Percentiles rank a stretch among this genome's conserved stretches.
Conservation (phyloP, 1,140 invertebrate species). For the Euwallacea fornicatus region DNA sequence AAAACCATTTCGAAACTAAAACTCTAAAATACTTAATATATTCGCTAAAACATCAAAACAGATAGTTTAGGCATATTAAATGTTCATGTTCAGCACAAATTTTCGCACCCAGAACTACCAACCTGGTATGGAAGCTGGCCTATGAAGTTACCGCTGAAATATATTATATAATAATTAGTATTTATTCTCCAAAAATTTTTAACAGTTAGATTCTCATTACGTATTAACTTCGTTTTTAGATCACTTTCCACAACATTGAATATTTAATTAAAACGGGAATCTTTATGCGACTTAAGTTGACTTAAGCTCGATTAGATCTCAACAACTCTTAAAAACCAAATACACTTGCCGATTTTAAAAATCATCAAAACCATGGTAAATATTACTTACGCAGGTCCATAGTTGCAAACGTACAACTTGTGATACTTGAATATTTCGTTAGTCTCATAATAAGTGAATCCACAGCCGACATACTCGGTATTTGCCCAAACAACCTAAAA, state of each 20-base stretch:
- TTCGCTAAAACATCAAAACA: no score
- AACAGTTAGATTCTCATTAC: no score
- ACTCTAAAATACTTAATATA: no score
- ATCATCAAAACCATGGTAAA: not conserved
- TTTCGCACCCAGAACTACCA: constrained; percentile 33
- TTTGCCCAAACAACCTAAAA: constrained; percentile 43
- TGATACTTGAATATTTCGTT: constrained; percentile 27
- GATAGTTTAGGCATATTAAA: no score
- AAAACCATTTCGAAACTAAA: no score
- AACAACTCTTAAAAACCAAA: not conserved
- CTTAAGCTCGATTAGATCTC: no score
- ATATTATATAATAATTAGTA: not conserved
- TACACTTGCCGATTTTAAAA: not conserved
- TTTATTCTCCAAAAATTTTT: not conserved
- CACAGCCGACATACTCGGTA: constrained; percentile 42
- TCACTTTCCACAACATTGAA: no score
- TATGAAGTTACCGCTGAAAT: constrained; percentile 33
- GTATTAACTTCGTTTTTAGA: no score
- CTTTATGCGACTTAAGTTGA: no score
- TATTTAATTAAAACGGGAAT: no score
- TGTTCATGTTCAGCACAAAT: constrained; percentile 22
- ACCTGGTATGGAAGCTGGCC: constrained; percentile 29
- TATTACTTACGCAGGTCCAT: constrained; percentile 44
- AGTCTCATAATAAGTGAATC: constrained; percentile 32
- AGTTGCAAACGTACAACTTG: constrained; percentile 44